These are phyloP conservation scores for Lasioglossum oenotherae DNA, from an alignment of 2,888 invertebrate genomes.

Conservation along the genomic window DNA sequence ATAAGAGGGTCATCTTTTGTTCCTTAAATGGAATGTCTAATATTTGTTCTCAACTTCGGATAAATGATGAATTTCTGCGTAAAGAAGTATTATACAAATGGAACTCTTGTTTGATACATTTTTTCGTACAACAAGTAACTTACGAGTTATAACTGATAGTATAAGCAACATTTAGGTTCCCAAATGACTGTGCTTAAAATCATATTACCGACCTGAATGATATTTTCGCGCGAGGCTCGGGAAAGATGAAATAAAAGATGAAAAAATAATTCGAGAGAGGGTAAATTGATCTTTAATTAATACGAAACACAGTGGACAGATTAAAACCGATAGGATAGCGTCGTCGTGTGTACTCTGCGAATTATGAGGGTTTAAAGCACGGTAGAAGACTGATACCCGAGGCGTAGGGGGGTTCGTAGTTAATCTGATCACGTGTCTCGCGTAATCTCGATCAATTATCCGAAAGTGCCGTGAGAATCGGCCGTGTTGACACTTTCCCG, in stretches of 20 bases:
- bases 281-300: not conserved
- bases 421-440: conserved; percentile 24
- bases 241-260: not conserved
- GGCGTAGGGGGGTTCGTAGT: not conserved
- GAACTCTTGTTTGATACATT: too few species aligned
- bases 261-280: not conserved
- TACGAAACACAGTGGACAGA: not conserved
- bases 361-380: conserved; percentile 7
- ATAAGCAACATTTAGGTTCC: too few species aligned
- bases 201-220: too few species aligned
- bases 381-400: not conserved
- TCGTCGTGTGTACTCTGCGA: conserved; percentile 3
- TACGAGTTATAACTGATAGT: too few species aligned
- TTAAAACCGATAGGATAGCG: not conserved
- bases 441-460: conserved; percentile 35
- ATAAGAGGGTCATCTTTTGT: too few species aligned
- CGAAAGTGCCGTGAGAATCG: conserved; percentile 11
- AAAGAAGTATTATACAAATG: too few species aligned
- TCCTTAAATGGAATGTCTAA: too few species aligned
- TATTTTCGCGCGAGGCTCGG: not conserved
- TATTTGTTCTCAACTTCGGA: too few species aligned
- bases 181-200: too few species aligned
- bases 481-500: conserved; percentile 30
- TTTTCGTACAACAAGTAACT: too few species aligned
- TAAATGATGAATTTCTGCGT: too few species aligned